Conservation (phyloP, 2,888 invertebrate genomes). For the Busseola fusca region DNA sequence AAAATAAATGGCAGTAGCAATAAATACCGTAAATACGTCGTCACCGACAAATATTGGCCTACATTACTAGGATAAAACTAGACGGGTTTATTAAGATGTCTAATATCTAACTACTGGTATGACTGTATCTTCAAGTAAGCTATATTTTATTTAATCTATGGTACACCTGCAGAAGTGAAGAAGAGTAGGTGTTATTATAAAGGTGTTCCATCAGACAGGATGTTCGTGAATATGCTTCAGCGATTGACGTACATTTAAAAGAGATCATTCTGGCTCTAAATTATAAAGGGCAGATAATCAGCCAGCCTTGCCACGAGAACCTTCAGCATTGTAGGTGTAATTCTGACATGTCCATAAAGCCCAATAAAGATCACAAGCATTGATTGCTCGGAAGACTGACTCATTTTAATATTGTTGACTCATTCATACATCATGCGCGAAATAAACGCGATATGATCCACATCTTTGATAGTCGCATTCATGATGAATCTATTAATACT, state of each 20-base stretch:
- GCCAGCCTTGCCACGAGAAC: not conserved
- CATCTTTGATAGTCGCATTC: constrained; percentile 24
- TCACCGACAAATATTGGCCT: constrained; percentile 62
- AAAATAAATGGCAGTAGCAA: constrained; percentile 67
- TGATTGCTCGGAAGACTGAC: constrained; percentile 40
- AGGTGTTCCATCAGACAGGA: constrained; percentile 5
- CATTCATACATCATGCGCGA: constrained; percentile 24
- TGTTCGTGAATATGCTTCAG: not conserved
- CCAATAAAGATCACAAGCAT: constrained; percentile 25
- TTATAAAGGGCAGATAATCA: not conserved
- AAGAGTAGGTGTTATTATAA: not conserved
- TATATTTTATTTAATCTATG: constrained; percentile 6
- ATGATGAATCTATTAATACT: constrained; percentile 34
- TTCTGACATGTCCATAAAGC: constrained; percentile 13
- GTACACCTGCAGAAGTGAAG: constrained; percentile 29
- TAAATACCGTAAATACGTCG: constrained; percentile 72
- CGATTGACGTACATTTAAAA: not conserved
- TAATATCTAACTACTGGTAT: constrained; percentile 33
- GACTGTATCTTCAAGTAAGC: constrained; percentile 13
- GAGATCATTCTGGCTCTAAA: not conserved
- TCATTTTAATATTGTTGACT: constrained; percentile 43
- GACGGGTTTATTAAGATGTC: constrained; percentile 62
- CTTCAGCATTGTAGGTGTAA: constrained; percentile 33
- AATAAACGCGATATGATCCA: constrained; percentile 27
- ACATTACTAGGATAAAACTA: constrained; percentile 62